These are phyloP conservation scores for Adelosebastes latens DNA, from an alignment of 2,797 vertebrate species.

Conservation along the genomic window DNA sequence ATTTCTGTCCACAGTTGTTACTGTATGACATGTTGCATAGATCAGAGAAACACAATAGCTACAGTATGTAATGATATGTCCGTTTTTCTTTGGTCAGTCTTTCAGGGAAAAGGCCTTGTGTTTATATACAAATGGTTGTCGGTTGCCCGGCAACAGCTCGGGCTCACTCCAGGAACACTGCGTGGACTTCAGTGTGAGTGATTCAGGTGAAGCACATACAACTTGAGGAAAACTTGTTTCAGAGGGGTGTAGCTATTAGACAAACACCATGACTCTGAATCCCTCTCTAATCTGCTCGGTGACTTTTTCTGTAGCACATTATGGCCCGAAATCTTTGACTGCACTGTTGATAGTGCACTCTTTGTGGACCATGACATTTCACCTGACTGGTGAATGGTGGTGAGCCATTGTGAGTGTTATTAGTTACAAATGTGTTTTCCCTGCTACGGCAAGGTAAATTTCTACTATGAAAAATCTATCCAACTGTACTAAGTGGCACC, in stretches of 20 bases:
- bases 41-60: background rate
- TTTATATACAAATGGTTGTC: conserved; percentile 40
- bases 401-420: background rate
- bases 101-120: background rate
- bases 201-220: background rate
- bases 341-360: background rate
- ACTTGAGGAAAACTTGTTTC: background rate
- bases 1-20: conserved; percentile 25
- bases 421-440: background rate
- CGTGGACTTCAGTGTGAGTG: background rate
- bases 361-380: background rate
- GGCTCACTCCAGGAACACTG: background rate
- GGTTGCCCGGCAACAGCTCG: conserved; percentile 69
- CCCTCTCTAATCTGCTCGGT: background rate
- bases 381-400: background rate
- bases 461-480: background rate
- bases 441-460: background rate
- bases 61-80: background rate
- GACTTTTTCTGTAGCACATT: background rate
- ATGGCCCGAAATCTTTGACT: background rate
- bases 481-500: background rate
- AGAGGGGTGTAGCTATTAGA: background rate
- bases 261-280: background rate
- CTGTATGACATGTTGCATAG: background rate
- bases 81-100: background rate